Conservation (phyloP, 2,113 vertebrate genomes). For the Eonycteris spelaea region DNA sequence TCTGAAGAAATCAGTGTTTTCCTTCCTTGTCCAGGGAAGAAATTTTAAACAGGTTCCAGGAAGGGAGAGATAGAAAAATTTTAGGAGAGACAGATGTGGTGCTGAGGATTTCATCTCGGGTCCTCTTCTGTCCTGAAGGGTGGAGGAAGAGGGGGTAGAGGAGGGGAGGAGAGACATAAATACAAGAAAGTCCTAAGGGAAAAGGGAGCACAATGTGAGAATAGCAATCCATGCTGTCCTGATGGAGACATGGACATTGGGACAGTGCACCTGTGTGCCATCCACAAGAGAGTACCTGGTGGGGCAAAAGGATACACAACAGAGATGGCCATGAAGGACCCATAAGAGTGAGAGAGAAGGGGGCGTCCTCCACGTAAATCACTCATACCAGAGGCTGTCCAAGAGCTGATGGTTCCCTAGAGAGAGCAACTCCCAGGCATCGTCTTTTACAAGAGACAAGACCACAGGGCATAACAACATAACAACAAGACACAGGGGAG, state of each 20-base stretch:
- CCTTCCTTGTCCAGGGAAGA: not conserved
- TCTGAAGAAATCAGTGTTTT: not conserved
- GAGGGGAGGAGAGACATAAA: not conserved
- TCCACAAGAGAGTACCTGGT: not conserved
- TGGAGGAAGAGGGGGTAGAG: not conserved
- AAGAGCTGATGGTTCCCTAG: not conserved
- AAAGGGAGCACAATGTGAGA: not conserved
- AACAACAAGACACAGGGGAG: not conserved
- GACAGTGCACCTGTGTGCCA: not conserved
- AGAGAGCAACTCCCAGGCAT: not conserved
- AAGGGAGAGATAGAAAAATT: not conserved
- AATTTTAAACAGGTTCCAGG: not conserved
- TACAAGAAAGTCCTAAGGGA: not conserved
- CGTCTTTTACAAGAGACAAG: not conserved
- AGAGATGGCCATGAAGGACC: not conserved
- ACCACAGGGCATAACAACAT: not conserved
- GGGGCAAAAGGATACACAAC: not conserved
- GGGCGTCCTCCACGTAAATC: rapidly evolving
- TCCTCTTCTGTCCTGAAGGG: not conserved
- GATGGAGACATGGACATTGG: not conserved
- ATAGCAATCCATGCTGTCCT: no score
- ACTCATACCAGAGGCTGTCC: not conserved
- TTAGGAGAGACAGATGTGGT: not conserved
- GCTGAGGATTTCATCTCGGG: not conserved
- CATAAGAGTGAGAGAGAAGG: not conserved